Evolutionary conservation across 2,888 invertebrate genomes (phyloP), one percentile per base, ranked within the genome.

Genomic region (Pandemis cinnamomeana): DNA sequence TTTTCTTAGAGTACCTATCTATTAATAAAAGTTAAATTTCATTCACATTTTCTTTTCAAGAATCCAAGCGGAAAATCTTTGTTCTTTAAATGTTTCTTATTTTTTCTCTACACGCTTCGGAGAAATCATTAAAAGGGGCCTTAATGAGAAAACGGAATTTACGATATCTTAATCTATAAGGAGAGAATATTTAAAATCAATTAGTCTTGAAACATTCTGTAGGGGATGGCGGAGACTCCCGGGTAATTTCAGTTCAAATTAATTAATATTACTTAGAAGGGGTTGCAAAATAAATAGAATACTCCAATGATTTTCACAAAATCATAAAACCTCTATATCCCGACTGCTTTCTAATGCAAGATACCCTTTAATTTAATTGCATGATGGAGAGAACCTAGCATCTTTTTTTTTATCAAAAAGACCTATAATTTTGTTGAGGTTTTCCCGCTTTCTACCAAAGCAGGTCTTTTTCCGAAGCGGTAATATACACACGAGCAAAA

Each of bases 261-360:
- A 70, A 73, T 73, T 70, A 70, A 66, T 70, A 70, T 69, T 73
- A 73, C 58, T 69, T 68, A 64, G 62, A 41, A 64, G 48, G 64
- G 58, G 27, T 69, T 51, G 15, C 7, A 42, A 48, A 69, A 73
- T 58, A 64, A 69, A 60, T 46, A 66, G 48, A 48, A 64, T 13
- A 69, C 36, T 63, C 48, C 10, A 60, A 11, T 68, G 58, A 68
- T 66, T 68, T 72, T 11, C 27, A 20, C 10, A n/a, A 67, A 68
- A 46, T 63, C 5, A 44, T 62, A 67, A 53, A 36, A 55, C n/a
- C 51, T 51, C 51, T 0, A n/a, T 5, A 20, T 27, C 13, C 48
- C 41, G 20, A 36, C 58, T 27, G 27, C 58, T 8, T 36, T 10
- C 58, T 7, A 5, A 58, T 36, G 11, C 58, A 55, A 48, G 69